phyloP scores from a whole-genome alignment of 2,797 vertebrate species.

The Anniella stebbinsi region DNA sequence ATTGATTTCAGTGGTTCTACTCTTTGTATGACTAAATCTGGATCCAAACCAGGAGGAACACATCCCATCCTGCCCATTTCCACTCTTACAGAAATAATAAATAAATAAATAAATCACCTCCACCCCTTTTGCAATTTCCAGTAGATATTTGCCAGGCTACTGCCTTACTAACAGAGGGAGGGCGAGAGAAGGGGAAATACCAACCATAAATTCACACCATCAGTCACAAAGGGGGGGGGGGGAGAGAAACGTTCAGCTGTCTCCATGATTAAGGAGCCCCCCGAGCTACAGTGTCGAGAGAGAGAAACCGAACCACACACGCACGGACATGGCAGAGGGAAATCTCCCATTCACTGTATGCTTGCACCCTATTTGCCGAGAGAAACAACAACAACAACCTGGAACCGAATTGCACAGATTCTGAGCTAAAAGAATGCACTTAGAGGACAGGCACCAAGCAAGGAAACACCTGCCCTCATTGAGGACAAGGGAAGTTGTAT shows the following conservation, averaged over 20 bases:
- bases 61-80: not conserved
- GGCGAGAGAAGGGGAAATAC: slow-evolving; percentile 67
- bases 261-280: slow-evolving; percentile 80
- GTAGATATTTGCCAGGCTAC: slow-evolving; percentile 64
- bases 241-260: slow-evolving; percentile 68
- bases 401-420: slow-evolving; percentile 13
- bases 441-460: not conserved
- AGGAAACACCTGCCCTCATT: not conserved
- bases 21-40: too few relatives aligned
- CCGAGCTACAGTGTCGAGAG: slow-evolving; percentile 77
- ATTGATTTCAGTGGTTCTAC: too few relatives aligned
- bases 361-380: slow-evolving; percentile 62
- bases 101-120: not conserved
- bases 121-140: slow-evolving; percentile 40
- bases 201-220: slow-evolving; percentile 80
- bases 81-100: not conserved
- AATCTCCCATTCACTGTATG: slow-evolving; percentile 68
- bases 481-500: not conserved
- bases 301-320: slow-evolving; percentile 68
- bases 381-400: slow-evolving; percentile 14
- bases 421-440: not conserved
- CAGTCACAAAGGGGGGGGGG: slow-evolving; percentile 68
- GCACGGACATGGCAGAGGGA: slow-evolving; percentile 34
- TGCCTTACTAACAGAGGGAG: slow-evolving; percentile 49
- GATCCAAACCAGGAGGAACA: not conserved